phyloP scores from a whole-genome alignment of 2,888 invertebrate genomes.

The Lydus trimaculatus region DNA sequence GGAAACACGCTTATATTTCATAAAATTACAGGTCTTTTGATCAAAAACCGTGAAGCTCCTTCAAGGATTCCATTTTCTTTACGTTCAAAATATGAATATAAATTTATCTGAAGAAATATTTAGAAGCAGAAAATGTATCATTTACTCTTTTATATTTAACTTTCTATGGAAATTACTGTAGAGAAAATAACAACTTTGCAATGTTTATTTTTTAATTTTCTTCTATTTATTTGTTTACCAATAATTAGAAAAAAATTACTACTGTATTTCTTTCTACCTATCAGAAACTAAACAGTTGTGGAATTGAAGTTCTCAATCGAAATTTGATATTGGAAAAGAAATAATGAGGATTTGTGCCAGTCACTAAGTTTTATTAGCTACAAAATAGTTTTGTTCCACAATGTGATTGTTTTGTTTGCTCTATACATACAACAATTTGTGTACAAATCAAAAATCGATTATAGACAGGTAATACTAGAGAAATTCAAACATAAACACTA shows the following conservation, averaged over 20 bases:
- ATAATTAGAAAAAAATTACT: no score
- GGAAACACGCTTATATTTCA: constrained; percentile 1
- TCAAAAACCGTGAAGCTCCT: constrained; percentile 8
- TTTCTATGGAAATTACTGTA: constrained; percentile 23
- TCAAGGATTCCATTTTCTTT: background rate
- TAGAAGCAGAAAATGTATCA: constrained; percentile 27
- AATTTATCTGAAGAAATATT: constrained; percentile 24
- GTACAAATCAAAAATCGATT: constrained; percentile 1
- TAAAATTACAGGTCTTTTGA: constrained; percentile 9
- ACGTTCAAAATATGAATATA: constrained; percentile 16
- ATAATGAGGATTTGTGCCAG: background rate
- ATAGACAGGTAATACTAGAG: background rate
- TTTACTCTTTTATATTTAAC: constrained; percentile 30
- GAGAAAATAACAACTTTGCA: background rate
- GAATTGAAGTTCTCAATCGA: background rate
- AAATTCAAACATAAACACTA: background rate
- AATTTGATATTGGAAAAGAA: background rate
- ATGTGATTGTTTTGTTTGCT: background rate
- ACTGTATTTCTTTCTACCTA: background rate
- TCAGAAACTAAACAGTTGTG: background rate
- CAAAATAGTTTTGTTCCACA: background rate
- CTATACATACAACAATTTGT: background rate
- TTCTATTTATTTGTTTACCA: no score
- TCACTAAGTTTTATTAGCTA: background rate
- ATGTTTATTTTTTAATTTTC: background rate